Base-by-base conservation (phyloP, 2,888 invertebrate species). In the Phengaris arion region DNA sequence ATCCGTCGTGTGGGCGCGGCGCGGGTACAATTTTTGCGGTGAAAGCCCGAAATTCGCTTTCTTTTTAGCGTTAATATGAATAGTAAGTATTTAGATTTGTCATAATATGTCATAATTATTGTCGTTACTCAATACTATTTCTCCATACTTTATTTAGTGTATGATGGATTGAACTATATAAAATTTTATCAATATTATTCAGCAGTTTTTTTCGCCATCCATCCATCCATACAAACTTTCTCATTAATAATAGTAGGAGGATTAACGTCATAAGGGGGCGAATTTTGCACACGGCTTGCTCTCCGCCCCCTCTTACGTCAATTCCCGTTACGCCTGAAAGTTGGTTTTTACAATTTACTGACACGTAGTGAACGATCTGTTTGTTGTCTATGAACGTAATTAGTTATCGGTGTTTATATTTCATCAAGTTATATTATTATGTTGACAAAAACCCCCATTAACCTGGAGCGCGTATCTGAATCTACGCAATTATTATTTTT, bases 301-400 rank as follows among this genome's bases (percentile, higher is more conserved):
- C 10, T 64, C 35, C 64, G 35, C 64, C 64, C 64, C 64, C 64
- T 35, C 35, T 35, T 64, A 35, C 64, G 64, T 64, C 64, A 64
- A 64, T 22, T 22, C 6, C 6, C 22, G 10, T 22, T 59, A 22
- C 59, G 64, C 64, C 64, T 12, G 64, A 45, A 64, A 64, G 52
- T 64, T 35, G 64, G 35, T 64, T 64, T 64, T 35, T 64, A 64
- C 59, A 64, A 64, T 22, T 64, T 45, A 45, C 64, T 59, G 22
- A 59, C 22, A 64, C 64, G 12, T 64, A 64, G 35, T 35, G 45
- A 4, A 64, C 12, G 2, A 12, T 35, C 45, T 64, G 64, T 59
- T 45, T 64, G 12, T 64, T 35, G 64, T 64, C 35, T 59, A 59
- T 6, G 6, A 35, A 35, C 64, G 64, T 45, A 64, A 64, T 35